Evolutionary conservation across 2,113 vertebrate genomes (phyloP), one percentile per base, ranked within the genome.

Genomic region (Podiceps cristatus): DNA sequence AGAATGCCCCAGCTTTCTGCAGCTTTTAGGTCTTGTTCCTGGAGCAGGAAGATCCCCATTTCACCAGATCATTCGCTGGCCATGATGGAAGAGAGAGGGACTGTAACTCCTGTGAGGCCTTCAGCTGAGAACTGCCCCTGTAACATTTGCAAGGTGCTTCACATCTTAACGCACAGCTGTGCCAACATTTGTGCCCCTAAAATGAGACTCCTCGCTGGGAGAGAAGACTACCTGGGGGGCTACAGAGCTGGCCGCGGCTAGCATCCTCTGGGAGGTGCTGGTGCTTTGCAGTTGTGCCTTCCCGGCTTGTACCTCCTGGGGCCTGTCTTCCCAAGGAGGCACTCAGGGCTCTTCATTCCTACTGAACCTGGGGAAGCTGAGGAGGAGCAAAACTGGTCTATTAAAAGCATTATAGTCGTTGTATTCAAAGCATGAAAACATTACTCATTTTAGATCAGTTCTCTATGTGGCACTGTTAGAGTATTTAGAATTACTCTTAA

Each of bases 211-310:
- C 3, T 10, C 3, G 12, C 60, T 60, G 67, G 37, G 24, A 83
- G 63, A 40, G 37, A 10, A 68, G 35, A 9, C 8, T 13, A 0
- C 23, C 58, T 52, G 72, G 50, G 49, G 55, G 75, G 89, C 28
- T 47, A 6, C 10, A 35, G 77, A 64, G 69, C 66, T 68, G 77
- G 10, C 5, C 24, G 75, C 83, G 55, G 42, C 1, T 73, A 81
- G 66, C 66, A 35, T 56, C 95, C 96, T 96, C 95, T 85, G 92
- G 95, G 94, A 96, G 93, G 95, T 72, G 93, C 91, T 95, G 3
- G 91, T 62, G 83, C 83, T 81, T 94, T 87, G 15, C 53, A 37
- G 42, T 29, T 59, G 4, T 10, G 40, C 20, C 5, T 42, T 56
- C 29, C 83, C 69, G 52, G 50, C 4, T 18, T 28, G 8, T 2